Conservation (phyloP, 1,140 invertebrate species). For the Hydropsyche tenuis region DNA sequence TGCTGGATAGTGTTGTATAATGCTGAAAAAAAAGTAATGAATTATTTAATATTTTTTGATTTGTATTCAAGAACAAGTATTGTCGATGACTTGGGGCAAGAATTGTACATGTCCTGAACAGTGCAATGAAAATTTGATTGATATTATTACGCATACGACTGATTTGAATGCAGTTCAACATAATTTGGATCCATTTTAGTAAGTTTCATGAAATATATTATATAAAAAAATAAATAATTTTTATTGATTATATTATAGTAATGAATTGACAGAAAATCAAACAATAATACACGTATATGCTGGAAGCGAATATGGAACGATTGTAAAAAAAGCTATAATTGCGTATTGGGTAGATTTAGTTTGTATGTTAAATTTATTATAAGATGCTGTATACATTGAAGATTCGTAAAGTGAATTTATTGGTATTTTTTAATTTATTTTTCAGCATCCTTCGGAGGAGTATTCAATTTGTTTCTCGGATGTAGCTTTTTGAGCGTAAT, state of each 20-base stretch:
- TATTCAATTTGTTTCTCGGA: conserved; percentile 63
- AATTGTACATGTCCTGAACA: conserved; percentile 54
- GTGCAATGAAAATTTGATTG: conserved; percentile 53
- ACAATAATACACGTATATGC: conserved; percentile 55
- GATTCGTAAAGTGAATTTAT: background rate
- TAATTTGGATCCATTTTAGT: conserved; percentile 53
- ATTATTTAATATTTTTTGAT: background rate
- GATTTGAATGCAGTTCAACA: conserved; percentile 49
- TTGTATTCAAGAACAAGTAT: conserved; percentile 28
- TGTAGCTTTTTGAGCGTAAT: conserved; percentile 60
- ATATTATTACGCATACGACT: conserved; percentile 50
- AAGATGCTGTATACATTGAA: background rate
- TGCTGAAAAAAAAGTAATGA: background rate
- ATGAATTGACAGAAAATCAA: conserved; percentile 50
- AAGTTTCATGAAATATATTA: conserved; percentile 46
- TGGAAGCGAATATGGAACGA: conserved; percentile 52
- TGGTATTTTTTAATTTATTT: conserved; percentile 44
- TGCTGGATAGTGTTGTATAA: background rate
- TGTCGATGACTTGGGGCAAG: conserved; percentile 30
- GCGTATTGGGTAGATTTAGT: conserved; percentile 56
- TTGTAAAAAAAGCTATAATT: conserved; percentile 52
- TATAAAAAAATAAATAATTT: background rate
- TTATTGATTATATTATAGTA: conserved; percentile 48
- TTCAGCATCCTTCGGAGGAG: conserved; percentile 61
- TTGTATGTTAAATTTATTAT: conserved; percentile 49